Evolutionary conservation across 2,888 invertebrate genomes (phyloP).

Genomic region (Ceriagrion tenellum): DNA sequence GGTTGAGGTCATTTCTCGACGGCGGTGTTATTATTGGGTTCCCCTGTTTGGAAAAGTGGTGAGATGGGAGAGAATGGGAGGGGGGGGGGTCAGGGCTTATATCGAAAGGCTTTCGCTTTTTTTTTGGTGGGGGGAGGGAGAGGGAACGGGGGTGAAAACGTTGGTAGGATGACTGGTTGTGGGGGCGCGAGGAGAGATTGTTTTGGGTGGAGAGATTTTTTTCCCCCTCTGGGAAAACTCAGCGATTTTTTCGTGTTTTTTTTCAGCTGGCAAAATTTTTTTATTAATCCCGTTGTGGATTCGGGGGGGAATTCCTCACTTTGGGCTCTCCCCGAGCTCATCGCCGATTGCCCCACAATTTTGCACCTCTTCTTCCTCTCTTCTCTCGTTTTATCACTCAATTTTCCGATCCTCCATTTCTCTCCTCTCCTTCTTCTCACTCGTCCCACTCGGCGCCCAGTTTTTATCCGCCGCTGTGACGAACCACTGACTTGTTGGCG

Average conservation of each 20-base stretch:
- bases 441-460: not conserved
- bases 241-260: slow-evolving; percentile 20
- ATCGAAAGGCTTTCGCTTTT: not conserved
- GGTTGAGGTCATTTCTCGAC: not conserved
- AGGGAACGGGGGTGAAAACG: not conserved
- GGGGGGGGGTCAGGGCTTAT: not conserved
- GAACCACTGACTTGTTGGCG: not conserved
- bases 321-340: not conserved
- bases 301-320: slow-evolving; percentile 19
- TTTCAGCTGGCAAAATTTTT: not conserved
- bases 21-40: slow-evolving; percentile 43
- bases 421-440: not conserved
- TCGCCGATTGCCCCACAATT: slow-evolving; percentile 12
- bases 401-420: not conserved
- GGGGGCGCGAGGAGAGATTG: not conserved
- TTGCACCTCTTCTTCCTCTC: not conserved
- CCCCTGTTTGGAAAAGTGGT: slow-evolving; percentile 39
- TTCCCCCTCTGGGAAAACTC: slow-evolving; percentile 30
- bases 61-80: not conserved
- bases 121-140: not conserved
- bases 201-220: not conserved
- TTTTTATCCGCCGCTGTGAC: slow-evolving; percentile 35
- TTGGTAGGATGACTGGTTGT: not conserved
- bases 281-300: slow-evolving; percentile 63
- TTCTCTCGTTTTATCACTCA: not conserved